These are phyloP conservation scores for Microctonus hyperodae DNA, from an alignment of 2,888 invertebrate species.

Conservation along the genomic window DNA sequence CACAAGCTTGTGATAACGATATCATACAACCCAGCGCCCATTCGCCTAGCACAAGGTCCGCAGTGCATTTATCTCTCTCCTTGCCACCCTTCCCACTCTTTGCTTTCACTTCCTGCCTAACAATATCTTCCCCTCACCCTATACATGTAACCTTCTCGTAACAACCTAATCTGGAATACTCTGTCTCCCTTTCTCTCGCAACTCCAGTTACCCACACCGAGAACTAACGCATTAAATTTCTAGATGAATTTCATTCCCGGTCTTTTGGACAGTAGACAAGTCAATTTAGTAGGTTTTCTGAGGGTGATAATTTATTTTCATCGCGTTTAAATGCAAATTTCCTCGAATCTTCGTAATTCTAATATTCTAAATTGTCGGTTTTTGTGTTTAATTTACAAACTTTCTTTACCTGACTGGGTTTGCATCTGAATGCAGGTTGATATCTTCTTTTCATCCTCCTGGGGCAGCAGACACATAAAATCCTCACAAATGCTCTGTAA, in stretches of 20 bases:
- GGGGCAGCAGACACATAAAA: constrained; percentile 90
- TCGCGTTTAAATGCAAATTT: neutral
- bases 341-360: neutral
- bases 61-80: constrained; percentile 13
- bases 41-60: constrained; percentile 20
- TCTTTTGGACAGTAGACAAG: constrained; percentile 1
- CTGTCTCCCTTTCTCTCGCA: neutral
- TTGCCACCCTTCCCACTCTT: neutral
- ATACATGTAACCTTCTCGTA: constrained; percentile 15
- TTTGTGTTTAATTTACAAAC: neutral
- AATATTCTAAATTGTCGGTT: neutral
- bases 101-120: neutral
- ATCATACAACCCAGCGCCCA: constrained; percentile 30
- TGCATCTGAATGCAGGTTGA: constrained; percentile 84
- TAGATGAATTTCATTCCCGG: constrained; percentile 17
- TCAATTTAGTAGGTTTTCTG: constrained; percentile 8
- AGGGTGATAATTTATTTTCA: neutral
- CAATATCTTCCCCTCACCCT: constrained; percentile 14
- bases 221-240: constrained; percentile 26
- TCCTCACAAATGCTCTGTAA: constrained; percentile 90
- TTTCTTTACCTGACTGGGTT: constrained; percentile 77
- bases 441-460: constrained; percentile 81
- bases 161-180: neutral
- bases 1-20: constrained; percentile 33
- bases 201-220: constrained; percentile 15